Evolutionary conservation across 2,888 invertebrate genomes (phyloP).

Genomic region (Drosophila nigritarsus): DNA sequence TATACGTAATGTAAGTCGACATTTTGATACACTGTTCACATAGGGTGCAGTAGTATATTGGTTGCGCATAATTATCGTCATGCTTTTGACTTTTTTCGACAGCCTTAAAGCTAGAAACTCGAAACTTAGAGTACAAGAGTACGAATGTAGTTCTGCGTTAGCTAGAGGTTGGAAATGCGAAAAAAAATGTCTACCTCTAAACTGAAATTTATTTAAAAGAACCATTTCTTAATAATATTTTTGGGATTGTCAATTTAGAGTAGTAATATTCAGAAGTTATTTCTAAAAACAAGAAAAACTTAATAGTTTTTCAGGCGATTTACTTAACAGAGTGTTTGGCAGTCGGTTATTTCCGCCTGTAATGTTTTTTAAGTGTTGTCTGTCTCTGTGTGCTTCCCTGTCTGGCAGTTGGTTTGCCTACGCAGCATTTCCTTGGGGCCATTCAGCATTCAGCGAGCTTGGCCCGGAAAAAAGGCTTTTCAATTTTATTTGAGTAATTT

Average conservation of each 20-base stretch:
- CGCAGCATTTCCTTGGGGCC: conserved; percentile 53
- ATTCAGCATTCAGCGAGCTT: conserved; percentile 31
- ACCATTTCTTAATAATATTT: too few relatives aligned
- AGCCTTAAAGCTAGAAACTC: background rate
- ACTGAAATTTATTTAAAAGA: too few relatives aligned
- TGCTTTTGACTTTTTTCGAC: too few relatives aligned
- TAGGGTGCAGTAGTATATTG: background rate
- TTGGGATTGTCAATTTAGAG: too few relatives aligned
- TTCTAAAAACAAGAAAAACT: too few relatives aligned
- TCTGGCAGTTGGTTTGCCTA: conserved; percentile 53
- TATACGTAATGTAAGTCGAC: conserved; percentile 66
- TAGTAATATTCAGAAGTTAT: too few relatives aligned
- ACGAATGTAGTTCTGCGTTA: too few relatives aligned
- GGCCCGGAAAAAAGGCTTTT: conserved; percentile 42
- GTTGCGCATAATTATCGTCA: background rate
- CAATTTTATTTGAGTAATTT: conserved; percentile 61
- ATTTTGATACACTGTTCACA: background rate
- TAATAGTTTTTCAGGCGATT: background rate
- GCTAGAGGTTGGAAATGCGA: too few relatives aligned
- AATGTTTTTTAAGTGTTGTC: background rate
- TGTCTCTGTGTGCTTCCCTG: conserved; percentile 11
- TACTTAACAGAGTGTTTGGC: background rate
- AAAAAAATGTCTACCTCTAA: too few relatives aligned
- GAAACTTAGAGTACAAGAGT: too few relatives aligned
- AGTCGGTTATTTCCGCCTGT: background rate